These are phyloP conservation scores for Drosophila falleni DNA, from an alignment of 2,888 invertebrate species.

Conservation along the genomic window DNA sequence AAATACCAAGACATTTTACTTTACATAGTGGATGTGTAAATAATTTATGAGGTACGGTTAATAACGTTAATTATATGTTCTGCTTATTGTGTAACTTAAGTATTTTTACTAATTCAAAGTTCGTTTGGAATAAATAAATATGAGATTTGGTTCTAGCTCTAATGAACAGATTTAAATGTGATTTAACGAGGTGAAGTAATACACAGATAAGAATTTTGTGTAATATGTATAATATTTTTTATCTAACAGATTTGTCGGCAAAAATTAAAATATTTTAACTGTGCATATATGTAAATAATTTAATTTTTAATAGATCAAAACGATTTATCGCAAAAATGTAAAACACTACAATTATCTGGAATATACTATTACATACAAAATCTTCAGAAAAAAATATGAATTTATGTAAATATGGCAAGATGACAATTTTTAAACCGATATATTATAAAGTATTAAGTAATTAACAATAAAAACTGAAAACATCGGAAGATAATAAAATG, in stretches of 20 bases:
- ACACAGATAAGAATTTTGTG: not conserved
- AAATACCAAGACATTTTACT: not conserved
- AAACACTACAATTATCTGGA: no score
- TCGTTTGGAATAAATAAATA: constrained; percentile 1
- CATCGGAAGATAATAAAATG: not conserved
- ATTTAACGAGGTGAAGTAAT: not conserved
- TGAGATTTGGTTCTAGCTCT: not conserved
- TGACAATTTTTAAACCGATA: no score
- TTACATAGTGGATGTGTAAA: constrained; percentile 8
- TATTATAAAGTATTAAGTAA: no score
- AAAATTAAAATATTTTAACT: no score
- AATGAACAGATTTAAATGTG: not conserved
- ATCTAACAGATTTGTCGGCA: no score
- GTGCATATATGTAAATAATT: no score
- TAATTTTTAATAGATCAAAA: no score
- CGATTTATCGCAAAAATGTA: no score
- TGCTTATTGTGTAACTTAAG: not conserved
- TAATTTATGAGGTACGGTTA: constrained; percentile 1
- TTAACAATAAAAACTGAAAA: not conserved
- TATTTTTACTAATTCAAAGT: constrained; percentile 1
- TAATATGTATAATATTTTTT: no score
- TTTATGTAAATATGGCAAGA: no score
- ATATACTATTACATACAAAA: no score
- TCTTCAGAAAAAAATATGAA: no score
- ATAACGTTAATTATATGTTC: not conserved